phyloP scores from a whole-genome alignment of 2,888 invertebrate species.

The Cancer borealis region DNA sequence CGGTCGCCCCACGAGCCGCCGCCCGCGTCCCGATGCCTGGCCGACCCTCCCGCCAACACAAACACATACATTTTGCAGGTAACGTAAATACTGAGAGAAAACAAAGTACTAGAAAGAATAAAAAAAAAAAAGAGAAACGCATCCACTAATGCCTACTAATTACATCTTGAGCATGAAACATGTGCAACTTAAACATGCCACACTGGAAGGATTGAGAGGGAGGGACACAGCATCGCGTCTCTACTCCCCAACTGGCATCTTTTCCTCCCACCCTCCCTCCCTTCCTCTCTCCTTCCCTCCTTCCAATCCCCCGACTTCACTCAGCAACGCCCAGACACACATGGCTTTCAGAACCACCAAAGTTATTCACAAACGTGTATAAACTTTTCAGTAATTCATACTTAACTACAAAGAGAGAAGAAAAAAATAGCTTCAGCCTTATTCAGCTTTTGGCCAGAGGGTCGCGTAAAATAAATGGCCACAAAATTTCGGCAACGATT shows the following conservation, averaged over 20 bases:
- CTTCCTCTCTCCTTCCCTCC: neutral
- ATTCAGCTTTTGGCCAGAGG: neutral
- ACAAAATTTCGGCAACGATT: slow-evolving; percentile 11
- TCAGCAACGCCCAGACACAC: slow-evolving; percentile 39
- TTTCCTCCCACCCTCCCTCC: neutral
- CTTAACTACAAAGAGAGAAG: neutral
- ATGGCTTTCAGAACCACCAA: neutral
- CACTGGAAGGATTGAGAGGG: slow-evolving; percentile 5
- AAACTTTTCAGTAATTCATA: neutral
- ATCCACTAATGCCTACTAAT: neutral
- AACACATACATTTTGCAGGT: neutral
- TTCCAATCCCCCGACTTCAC: slow-evolving; percentile 4
- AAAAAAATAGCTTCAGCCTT: neutral
- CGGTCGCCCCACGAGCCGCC: slow-evolving; percentile 16
- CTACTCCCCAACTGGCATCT: neutral
- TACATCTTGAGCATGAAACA: neutral
- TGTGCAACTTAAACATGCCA: neutral
- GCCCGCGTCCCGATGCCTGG: slow-evolving; percentile 24
- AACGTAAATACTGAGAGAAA: neutral
- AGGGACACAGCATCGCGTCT: neutral
- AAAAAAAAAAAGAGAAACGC: neutral
- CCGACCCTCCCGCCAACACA: neutral
- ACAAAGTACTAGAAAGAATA: neutral
- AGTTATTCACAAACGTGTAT: slow-evolving; percentile 5
- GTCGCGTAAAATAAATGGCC: neutral